phyloP scores from a whole-genome alignment of 2,888 invertebrate species.

The Scrobipalpa costella region DNA sequence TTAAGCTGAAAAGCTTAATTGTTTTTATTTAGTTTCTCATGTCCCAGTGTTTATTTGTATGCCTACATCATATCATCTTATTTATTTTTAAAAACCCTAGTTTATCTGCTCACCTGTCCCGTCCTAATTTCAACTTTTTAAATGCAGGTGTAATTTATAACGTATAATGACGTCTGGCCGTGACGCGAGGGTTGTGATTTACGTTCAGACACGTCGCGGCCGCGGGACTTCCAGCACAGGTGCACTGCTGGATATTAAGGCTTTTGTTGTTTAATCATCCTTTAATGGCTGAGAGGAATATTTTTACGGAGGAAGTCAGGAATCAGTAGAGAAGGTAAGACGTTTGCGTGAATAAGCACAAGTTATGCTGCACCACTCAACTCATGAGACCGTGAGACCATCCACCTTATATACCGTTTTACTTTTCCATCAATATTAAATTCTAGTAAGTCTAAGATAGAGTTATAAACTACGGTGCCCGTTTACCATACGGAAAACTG shows the following conservation, averaged over 20 bases:
- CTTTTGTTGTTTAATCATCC: conserved; percentile 12
- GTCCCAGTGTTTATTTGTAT: no score
- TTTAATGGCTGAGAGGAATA: conserved; percentile 1
- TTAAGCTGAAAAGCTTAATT: no score
- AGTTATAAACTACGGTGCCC: no score
- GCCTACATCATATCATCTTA: no score
- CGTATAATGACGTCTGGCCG: conserved; percentile 50
- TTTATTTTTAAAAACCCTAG: no score
- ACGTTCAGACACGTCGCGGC: conserved; percentile 38
- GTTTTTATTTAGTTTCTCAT: no score
- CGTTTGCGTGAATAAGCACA: no score
- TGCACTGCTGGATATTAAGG: conserved; percentile 40
- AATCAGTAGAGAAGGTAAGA: background rate
- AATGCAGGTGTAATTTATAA: conserved; percentile 22
- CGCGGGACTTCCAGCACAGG: conserved; percentile 43
- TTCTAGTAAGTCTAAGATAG: background rate
- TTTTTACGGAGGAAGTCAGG: background rate
- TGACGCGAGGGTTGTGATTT: conserved; percentile 52
- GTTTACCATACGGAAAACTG: no score
- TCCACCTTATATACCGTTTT: no score
- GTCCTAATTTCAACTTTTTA: conserved; percentile 21
- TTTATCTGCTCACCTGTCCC: background rate
- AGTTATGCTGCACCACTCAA: no score
- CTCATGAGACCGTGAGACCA: no score
- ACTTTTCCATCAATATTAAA: no score